Evolutionary conservation across 2,113 vertebrate genomes (phyloP).

Genomic region (Paramormyrops kingsleyae): DNA sequence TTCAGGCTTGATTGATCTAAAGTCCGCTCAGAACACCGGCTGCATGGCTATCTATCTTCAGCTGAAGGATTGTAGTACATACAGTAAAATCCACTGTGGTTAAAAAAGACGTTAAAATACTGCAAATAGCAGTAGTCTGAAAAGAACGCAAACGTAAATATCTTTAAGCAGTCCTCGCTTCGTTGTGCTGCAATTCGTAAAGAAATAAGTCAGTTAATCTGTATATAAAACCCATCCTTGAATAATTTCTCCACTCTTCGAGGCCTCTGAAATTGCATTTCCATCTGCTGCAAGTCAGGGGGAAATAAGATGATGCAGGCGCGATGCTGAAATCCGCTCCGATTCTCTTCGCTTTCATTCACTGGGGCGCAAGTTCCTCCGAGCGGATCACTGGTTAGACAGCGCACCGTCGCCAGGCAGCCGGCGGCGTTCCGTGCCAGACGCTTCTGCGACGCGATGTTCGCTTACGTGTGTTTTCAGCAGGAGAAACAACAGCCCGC

Average conservation of each 20-base stretch:
- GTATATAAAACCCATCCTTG: neutral
- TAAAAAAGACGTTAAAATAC: neutral
- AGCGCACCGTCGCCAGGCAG: neutral
- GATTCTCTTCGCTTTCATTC: neutral
- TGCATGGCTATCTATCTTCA: neutral
- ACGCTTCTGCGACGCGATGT: conserved; percentile 24
- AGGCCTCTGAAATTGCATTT: neutral
- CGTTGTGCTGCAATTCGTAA: neutral
- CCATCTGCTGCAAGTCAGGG: neutral
- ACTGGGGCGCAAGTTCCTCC: neutral
- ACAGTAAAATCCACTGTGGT: neutral
- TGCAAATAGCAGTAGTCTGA: neutral
- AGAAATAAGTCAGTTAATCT: neutral
- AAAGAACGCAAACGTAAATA: neutral
- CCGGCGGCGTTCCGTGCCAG: conserved; percentile 4
- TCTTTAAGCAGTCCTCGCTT: neutral
- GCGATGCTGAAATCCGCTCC: neutral
- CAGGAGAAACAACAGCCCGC: conserved; percentile 17
- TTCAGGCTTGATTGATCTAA: conserved; percentile 1
- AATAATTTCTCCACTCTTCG: neutral
- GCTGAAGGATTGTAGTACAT: neutral
- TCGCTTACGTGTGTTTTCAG: conserved; percentile 29
- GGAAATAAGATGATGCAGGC: neutral
- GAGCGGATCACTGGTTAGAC: neutral
- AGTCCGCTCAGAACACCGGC: neutral